Conservation (phyloP, 2,797 vertebrate genomes). For the Nyctalus aviator region DNA sequence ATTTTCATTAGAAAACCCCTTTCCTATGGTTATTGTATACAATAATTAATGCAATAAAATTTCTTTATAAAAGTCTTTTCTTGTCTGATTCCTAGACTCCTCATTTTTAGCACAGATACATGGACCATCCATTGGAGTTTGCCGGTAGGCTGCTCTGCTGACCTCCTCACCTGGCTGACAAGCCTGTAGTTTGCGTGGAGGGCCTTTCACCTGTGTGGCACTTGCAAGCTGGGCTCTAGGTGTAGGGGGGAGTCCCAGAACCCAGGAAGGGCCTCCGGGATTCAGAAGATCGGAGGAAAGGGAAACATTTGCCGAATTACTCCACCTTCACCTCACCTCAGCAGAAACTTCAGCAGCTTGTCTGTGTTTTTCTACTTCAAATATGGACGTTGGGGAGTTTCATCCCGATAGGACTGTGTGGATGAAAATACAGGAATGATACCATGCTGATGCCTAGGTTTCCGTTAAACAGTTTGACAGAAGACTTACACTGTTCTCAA, state of each 20-base stretch:
- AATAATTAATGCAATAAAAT: slow-evolving; percentile 87
- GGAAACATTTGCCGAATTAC: slow-evolving; percentile 63
- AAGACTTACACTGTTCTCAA: slow-evolving; percentile 59
- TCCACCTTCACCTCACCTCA: slow-evolving; percentile 59
- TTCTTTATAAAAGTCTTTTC: slow-evolving; percentile 84
- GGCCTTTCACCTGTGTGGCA: slow-evolving; percentile 41
- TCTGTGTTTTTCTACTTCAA: not conserved
- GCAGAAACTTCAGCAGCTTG: slow-evolving; percentile 21
- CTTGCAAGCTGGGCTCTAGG: slow-evolving; percentile 55
- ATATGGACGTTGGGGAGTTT: not conserved
- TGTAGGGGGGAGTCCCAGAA: not conserved
- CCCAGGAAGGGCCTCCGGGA: slow-evolving; percentile 57
- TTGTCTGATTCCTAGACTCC: slow-evolving; percentile 59
- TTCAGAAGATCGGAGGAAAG: slow-evolving; percentile 8
- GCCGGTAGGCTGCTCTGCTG: not conserved
- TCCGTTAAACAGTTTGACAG: slow-evolving; percentile 56
- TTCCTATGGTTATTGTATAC: slow-evolving; percentile 88
- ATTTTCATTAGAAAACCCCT: slow-evolving; percentile 85
- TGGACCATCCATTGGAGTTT: not conserved
- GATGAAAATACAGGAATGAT: not conserved
- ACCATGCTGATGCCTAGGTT: not conserved
- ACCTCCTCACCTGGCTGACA: not conserved
- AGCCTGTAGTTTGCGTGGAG: not conserved
- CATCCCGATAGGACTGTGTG: not conserved
- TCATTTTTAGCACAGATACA: not conserved